A percentile compares a stretch with the other conserved stretches of the same genome.
These are phyloP conservation scores for Spilosoma lubricipeda DNA, from an alignment of 2,888 invertebrate genomes.

Conservation along the genomic window DNA sequence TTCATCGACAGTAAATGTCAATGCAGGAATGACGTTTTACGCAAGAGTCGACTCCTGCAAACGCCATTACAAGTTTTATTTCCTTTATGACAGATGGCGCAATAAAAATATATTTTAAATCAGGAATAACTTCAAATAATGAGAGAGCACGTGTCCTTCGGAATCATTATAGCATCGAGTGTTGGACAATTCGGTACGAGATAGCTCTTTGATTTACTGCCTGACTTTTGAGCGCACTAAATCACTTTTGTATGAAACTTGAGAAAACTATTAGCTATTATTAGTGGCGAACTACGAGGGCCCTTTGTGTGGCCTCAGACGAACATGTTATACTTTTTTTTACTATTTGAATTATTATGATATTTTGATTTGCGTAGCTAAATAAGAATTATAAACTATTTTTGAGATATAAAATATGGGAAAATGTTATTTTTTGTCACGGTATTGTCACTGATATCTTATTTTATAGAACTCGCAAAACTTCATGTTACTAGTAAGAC, in stretches of 20 bases:
- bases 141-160: conserved; percentile 80
- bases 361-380: conserved; percentile 75
- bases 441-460: conserved; percentile 56
- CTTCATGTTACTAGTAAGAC: conserved; percentile 27
- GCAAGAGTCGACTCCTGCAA: conserved; percentile 69
- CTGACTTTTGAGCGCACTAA: conserved; percentile 82
- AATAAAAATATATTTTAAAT: conserved; percentile 85
- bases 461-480: conserved; percentile 48
- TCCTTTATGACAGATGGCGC: conserved; percentile 82
- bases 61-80: conserved; percentile 78
- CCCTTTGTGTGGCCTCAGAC: conserved; percentile 70
- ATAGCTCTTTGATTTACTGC: conserved; percentile 82
- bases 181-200: conserved; percentile 69
- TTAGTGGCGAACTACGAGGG: conserved; percentile 78
- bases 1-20: conserved; percentile 81
- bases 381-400: conserved; percentile 66
- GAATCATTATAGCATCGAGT: conserved; percentile 70
- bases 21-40: conserved; percentile 64
- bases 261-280: conserved; percentile 85
- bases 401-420: conserved; percentile 59
- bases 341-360: conserved; percentile 63
- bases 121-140: conserved; percentile 79
- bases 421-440: conserved; percentile 42
- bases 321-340: conserved; percentile 66
- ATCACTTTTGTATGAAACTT: conserved; percentile 83